Evolutionary conservation across 2,888 invertebrate genomes (phyloP).

Genomic region (Morinoia aosen): DNA sequence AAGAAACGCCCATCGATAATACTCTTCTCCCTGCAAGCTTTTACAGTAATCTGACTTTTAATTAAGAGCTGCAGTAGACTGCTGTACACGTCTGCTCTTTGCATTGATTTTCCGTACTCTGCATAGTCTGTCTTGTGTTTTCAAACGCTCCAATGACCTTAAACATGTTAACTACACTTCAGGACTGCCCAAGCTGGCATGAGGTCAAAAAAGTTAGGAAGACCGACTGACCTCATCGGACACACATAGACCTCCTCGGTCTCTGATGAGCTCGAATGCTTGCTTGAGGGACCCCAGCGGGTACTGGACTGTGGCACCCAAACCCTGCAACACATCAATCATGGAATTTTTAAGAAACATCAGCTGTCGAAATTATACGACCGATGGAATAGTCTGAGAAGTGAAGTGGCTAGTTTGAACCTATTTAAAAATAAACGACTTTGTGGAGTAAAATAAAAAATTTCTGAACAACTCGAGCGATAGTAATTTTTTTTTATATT

Average conservation of each 20-base stretch:
- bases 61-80: too few relatives aligned
- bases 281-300: slow-evolving; percentile 88
- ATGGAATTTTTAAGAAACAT: slow-evolving; percentile 96
- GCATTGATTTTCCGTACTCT: too few relatives aligned
- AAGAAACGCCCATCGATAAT: too few relatives aligned
- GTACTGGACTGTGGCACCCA: slow-evolving; percentile 93
- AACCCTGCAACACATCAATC: slow-evolving; percentile 86
- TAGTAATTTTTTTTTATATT: too few relatives aligned
- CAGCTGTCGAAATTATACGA: slow-evolving; percentile 73
- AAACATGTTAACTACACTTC: neutral
- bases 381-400: neutral
- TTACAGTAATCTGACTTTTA: too few relatives aligned
- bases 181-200: neutral
- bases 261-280: slow-evolving; percentile 83
- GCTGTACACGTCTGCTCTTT: too few relatives aligned
- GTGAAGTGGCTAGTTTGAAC: neutral
- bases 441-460: neutral
- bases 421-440: neutral
- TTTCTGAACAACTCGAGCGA: too few relatives aligned
- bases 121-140: too few relatives aligned
- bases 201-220: too few relatives aligned
- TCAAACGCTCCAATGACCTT: too few relatives aligned
- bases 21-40: too few relatives aligned
- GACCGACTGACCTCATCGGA: slow-evolving; percentile 87
- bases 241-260: slow-evolving; percentile 88